These are phyloP conservation scores for Platyrinchus mystaceus DNA, from an alignment of 2,797 vertebrate species.

Conservation along the genomic window DNA sequence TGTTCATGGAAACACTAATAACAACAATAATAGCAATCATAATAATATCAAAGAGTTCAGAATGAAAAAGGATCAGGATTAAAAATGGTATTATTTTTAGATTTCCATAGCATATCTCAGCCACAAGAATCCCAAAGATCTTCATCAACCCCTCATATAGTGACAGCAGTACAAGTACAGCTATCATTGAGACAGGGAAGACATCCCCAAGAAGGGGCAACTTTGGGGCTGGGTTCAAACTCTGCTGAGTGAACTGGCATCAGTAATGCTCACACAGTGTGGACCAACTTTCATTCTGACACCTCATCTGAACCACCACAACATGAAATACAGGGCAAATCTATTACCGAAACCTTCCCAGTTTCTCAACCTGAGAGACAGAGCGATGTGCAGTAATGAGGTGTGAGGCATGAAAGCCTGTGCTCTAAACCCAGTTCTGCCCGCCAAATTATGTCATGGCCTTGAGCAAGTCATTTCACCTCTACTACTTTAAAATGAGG, in stretches of 20 bases:
- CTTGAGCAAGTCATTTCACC: conserved; percentile 52
- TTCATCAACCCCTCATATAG: background rate
- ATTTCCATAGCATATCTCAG: background rate
- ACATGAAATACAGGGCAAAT: background rate
- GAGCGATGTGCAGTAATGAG: conserved; percentile 33
- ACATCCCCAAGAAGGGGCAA: background rate
- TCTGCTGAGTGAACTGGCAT: background rate
- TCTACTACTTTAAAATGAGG: conserved; percentile 37
- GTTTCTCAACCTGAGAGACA: conserved; percentile 4
- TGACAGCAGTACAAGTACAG: too few species aligned
- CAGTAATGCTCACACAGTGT: background rate
- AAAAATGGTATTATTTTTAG: background rate
- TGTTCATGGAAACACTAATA: background rate
- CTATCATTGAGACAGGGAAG: background rate
- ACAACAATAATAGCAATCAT: background rate
- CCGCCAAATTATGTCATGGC: conserved; percentile 54
- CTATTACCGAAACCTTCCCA: background rate
- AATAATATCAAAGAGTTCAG: background rate
- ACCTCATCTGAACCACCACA: background rate
- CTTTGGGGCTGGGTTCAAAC: background rate
- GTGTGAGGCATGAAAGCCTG: conserved; percentile 22
- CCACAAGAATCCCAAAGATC: background rate
- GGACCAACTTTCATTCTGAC: conserved; percentile 21
- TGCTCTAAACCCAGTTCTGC: conserved; percentile 13
- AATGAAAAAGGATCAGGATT: background rate